Evolutionary conservation across 2,113 vertebrate species (phyloP), one percentile per base, ranked within the genome.

Genomic region (Aleadryas rufinucha): DNA sequence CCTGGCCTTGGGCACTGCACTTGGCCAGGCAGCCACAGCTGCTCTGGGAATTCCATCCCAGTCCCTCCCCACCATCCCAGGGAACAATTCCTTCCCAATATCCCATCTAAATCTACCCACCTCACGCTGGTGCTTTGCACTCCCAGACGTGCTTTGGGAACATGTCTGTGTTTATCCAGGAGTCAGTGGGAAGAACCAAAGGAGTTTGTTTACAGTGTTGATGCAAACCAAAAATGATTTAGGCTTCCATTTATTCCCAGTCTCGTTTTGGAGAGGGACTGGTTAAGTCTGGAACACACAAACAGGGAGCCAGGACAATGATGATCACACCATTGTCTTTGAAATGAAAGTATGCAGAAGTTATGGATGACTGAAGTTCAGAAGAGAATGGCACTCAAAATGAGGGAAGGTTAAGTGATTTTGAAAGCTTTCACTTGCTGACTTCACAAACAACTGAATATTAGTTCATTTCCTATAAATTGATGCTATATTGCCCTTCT

Each of bases 401-500:
- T 59, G 37, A 70, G 44, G 72, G 60, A 37, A 84, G 72, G 80
- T 95, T 70, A 93, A 91, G 31, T 92, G 89, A 44, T 83, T 91
- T 56, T 64, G 69, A 89, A 94, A 92, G 64, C 84, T 89, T 92
- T 91, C 60, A 12, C 52, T 92, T 76, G 39, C 60, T 89, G 56
- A 7, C 47, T 87, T 89, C 63, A 42, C 75, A 77, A 87, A 35
- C 37, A 54, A 42, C 64, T 50, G 69, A 70, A 13, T 89, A 69
- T 81, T 64, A 13, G 50, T 78, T 84, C 66, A 70, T 42, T 53
- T 78, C 71, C 44, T 49, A 2, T 78, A 71, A 50, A 63, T 26
- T 52, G 52, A n/a, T 37, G 5, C 17, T 14, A 5, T 54, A 22
- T 77, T 84, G 31, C 35, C 64, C 33, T 72, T 87, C 52, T 41